Evolutionary conservation across 2,888 invertebrate genomes (phyloP).

Genomic region (Agonopterix heracliana): DNA sequence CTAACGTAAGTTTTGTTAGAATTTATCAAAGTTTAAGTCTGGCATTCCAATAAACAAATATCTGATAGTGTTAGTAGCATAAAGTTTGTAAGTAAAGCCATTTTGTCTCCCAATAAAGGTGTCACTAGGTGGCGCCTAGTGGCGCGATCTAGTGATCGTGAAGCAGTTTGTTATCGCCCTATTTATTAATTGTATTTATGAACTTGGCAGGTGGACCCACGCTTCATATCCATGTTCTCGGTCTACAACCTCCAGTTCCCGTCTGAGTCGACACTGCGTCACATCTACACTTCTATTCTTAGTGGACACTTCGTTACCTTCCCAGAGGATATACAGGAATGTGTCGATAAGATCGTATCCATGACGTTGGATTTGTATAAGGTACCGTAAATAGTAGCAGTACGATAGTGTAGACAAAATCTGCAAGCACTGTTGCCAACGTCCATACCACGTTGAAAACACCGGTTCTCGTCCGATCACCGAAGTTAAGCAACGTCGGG

Average conservation of each 20-base stretch:
- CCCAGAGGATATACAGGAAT: constrained; percentile 77
- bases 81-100: too few relatives aligned
- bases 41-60: too few relatives aligned
- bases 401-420: background rate
- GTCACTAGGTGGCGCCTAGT: too few relatives aligned
- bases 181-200: background rate
- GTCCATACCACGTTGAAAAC: constrained; percentile 55
- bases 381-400: constrained; percentile 45
- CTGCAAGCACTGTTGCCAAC: constrained; percentile 29
- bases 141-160: too few relatives aligned
- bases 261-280: constrained; percentile 83
- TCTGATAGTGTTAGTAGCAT: too few relatives aligned
- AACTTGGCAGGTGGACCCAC: constrained; percentile 81
- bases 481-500: constrained; percentile 51
- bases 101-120: too few relatives aligned
- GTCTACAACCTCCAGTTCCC: constrained; percentile 92
- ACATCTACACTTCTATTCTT: constrained; percentile 90
- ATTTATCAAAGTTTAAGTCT: too few relatives aligned
- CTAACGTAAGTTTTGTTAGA: too few relatives aligned
- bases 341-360: constrained; percentile 81
- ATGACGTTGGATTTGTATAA: constrained; percentile 91
- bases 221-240: constrained; percentile 94
- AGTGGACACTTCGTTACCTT: constrained; percentile 85
- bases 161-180: too few relatives aligned
- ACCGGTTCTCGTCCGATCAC: constrained; percentile 53